Base-by-base conservation (phyloP, 2,888 invertebrate genomes). In the Malthinus seriepunctatus region DNA sequence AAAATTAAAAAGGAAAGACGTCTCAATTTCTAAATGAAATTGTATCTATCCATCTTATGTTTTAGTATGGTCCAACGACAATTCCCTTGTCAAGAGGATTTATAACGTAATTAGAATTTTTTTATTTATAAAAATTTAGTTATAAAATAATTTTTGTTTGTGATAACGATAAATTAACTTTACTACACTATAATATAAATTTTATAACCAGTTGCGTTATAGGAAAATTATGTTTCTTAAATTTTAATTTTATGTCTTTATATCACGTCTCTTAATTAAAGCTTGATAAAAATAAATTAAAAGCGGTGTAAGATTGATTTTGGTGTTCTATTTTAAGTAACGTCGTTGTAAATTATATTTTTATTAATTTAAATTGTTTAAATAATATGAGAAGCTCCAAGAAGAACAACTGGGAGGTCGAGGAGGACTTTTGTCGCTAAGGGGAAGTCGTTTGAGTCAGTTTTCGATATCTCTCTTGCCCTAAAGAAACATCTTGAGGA, bases 161-260 rank as follows among this genome's bases (percentile, higher is more conserved):
- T 47, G 51, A 42, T 51, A 51, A 57, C 35, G 32, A 51, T 57
- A 57, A 57, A 57, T 57, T 57, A 47, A 11, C 32, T 57, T 57
- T 57, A 57, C 32, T 23, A 33, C 51, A 38, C 34, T 38, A n/a
- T n/a, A 57, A 51, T 57, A 56, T 56, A 35, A 51, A 50, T 42
- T 56, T 50, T 56, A 34, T 42, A 42, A 42, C 39, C 15, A 15
- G 15, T 42, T 15, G 14, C 37, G 37, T 37, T 15, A 11, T 42
- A 42, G 39, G 14, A 42, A 23, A 15, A 42, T 15, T 42, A 14
- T 42, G 39, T 42, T 42, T 23, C n/a, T 42, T 42, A 14, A 15
- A 42, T 42, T 42, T 42, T 42, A 42, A 23, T 42, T 42, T 42
- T 42, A 42, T 42, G 39, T 42, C 39, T 42, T 42, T 42, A 23